Base-by-base conservation (phyloP, 2,888 invertebrate species). In the Drosophila bunnanda region DNA sequence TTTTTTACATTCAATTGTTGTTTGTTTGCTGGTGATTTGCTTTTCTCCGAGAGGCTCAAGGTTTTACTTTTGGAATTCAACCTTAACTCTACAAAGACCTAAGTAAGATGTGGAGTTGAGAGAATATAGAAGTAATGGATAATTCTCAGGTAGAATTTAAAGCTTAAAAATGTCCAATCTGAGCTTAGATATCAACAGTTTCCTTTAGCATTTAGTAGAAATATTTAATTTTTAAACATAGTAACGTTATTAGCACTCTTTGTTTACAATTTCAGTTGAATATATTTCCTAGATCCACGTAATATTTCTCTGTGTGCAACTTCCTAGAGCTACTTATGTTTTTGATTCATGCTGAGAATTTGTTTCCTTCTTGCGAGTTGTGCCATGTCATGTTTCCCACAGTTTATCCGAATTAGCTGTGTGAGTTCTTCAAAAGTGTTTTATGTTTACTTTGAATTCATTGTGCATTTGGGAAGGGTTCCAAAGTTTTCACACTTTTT, bases 1-100 rank as follows among this genome's bases (percentile, higher is more conserved):
- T 86, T 83, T 83, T 83, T 83, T 54, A 43, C 74, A 75, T 73
- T 67, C 68, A 73, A 64, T 74, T 69, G 57, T 73, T 68, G 64
- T 65, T 69, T 74, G 71, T 69, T 76, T 62, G 39, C 55, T 62
- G 52, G 55, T 79, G 76, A 76, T 79, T 78, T 82, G 77, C 71
- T 59, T 32, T 22, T 73, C 69, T 76, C 38, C 32, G 32, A 4
- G 38, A 38, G 38, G 13, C 20, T 44, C 32, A 10, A 32, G 54
- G 20, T 30, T 20, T 20, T 34, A 60, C 34, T 41, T 50, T 7
- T 6, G 5, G 10, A 25, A 34, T 34, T 25, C 34, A 48, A 17
- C 9, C 44, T 5, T 2, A 32, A 13, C 4, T 8, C 44, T 28
- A 46, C 15, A 17, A 2, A 25, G 12, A 36, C 12, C 1, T 12